These are phyloP conservation scores for Axea sp. DNA, from an alignment of 2,888 invertebrate genomes.

Conservation along the genomic window DNA sequence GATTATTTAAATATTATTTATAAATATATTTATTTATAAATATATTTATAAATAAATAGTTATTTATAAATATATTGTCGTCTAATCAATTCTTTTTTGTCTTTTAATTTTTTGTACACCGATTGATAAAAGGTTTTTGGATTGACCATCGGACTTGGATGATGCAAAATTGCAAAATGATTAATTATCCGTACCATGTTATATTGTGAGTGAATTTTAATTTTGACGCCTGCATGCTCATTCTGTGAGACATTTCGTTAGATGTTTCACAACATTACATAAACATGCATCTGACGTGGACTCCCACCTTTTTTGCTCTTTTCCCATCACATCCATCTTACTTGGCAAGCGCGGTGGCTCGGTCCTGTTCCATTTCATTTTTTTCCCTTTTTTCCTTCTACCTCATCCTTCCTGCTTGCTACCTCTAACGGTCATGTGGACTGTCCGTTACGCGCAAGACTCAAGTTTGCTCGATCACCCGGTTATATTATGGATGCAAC, in stretches of 20 bases:
- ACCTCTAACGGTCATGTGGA: conserved; percentile 59
- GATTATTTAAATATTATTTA: no score
- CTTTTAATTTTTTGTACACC: no score
- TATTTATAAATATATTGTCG: no score
- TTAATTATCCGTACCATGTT: no score
- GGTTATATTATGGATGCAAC: conserved; percentile 60
- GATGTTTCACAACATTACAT: conserved; percentile 49
- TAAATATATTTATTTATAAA: no score
- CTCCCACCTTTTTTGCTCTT: conserved; percentile 56
- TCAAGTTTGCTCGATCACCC: conserved; percentile 64
- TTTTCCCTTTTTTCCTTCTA: conserved; percentile 46
- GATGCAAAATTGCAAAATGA: no score
- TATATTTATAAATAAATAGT: no score
- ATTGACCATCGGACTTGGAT: no score
- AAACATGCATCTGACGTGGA: conserved; percentile 48
- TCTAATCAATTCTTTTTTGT: no score
- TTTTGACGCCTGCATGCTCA: conserved; percentile 15
- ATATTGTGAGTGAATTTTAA: conserved; percentile 40
- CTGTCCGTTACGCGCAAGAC: conserved; percentile 59
- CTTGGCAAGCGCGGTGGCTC: conserved; percentile 46
- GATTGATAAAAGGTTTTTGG: no score
- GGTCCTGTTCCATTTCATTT: conserved; percentile 58
- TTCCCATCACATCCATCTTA: conserved; percentile 61
- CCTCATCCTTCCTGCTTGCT: conserved; percentile 61
- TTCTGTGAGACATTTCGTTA: conserved; percentile 28